Evolutionary conservation across 2,113 vertebrate species (phyloP).

Genomic region (Eulemur rufifrons): DNA sequence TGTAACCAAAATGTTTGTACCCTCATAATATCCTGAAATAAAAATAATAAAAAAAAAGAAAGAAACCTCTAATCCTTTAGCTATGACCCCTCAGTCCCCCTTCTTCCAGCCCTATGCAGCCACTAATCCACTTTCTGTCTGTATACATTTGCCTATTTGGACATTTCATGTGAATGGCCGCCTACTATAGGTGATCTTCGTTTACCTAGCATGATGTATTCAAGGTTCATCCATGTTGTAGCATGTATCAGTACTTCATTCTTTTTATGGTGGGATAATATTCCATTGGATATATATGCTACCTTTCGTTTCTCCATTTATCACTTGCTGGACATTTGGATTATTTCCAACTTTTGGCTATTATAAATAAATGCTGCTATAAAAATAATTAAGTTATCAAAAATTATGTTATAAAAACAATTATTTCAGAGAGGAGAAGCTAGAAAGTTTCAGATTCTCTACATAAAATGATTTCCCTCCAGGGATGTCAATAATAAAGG

Average conservation of each 20-base stretch:
- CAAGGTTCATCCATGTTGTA: neutral
- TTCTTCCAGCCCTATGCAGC: no score
- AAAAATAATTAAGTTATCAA: neutral
- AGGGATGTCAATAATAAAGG: neutral
- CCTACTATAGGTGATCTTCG: neutral
- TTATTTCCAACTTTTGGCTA: neutral
- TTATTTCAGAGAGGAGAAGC: neutral
- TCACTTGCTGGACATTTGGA: neutral
- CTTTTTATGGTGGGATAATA: neutral
- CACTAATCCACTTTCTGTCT: neutral
- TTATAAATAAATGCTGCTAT: neutral
- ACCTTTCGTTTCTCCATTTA: neutral
- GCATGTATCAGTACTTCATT: neutral
- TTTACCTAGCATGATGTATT: neutral
- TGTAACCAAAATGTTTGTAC: no score
- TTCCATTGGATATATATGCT: neutral
- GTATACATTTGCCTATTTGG: neutral
- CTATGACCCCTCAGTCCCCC: neutral
- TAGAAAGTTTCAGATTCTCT: neutral
- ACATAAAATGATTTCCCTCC: neutral
- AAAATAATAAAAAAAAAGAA: neutral
- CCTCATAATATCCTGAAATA: no score
- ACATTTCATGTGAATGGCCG: neutral
- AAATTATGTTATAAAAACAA: neutral
- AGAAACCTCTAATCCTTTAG: neutral